Evolutionary conservation across 2,113 vertebrate genomes (phyloP).

Genomic region (Emydura subglobosa): DNA sequence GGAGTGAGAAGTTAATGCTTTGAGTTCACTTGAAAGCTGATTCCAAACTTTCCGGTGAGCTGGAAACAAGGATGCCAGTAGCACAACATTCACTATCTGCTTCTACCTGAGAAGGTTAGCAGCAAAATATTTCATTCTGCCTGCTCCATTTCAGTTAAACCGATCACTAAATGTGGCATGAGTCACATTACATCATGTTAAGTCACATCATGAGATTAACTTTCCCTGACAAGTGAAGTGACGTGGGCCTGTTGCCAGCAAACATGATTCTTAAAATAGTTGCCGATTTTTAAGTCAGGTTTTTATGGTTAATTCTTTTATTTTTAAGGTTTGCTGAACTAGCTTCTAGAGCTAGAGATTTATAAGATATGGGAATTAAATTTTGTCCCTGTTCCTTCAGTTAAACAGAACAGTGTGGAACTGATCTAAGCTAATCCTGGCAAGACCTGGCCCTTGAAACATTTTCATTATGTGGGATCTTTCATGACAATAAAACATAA

Average conservation of each 20-base stretch:
- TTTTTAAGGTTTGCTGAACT: neutral
- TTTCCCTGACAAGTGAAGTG: neutral
- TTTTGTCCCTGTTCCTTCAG: neutral
- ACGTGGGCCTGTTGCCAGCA: neutral
- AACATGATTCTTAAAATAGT: neutral
- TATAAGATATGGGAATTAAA: neutral
- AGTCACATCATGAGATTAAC: neutral
- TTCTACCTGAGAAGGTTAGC: neutral
- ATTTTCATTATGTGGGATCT: neutral
- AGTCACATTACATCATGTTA: neutral
- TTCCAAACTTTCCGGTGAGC: neutral
- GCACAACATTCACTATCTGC: neutral
- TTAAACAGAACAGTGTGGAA: neutral
- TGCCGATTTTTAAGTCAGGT: neutral
- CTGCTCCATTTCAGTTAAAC: neutral
- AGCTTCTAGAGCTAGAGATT: neutral
- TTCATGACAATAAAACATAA: too few species aligned
- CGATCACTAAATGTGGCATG: neutral
- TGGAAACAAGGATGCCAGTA: neutral
- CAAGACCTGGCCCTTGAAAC: neutral
- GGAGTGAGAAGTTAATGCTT: neutral
- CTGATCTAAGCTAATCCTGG: neutral
- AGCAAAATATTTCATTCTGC: slow-evolving; percentile 1
- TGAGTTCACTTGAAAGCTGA: neutral
- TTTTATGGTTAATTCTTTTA: neutral